phyloP scores from a whole-genome alignment of 2,888 invertebrate species.

The Lymantria monacha region DNA sequence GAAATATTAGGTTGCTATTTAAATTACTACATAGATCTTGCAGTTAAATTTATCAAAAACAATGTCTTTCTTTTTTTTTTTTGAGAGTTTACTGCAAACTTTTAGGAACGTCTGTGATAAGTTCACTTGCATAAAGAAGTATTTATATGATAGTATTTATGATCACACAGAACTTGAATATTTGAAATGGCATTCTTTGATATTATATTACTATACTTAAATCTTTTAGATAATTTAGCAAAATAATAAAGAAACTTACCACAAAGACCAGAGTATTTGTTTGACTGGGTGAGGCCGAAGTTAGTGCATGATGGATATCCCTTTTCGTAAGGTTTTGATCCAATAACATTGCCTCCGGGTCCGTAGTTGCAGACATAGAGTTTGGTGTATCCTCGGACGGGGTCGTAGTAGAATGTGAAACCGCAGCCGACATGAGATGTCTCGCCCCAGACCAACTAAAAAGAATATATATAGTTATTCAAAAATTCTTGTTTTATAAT shows the following conservation, averaged over 20 bases:
- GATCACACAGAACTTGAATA: too few species aligned
- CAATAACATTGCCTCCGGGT: conserved; percentile 90
- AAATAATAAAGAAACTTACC: conserved; percentile 77
- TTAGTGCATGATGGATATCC: conserved; percentile 88
- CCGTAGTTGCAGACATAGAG: conserved; percentile 94
- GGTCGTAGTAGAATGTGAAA: conserved; percentile 90
- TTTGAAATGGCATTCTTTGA: too few species aligned
- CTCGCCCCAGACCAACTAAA: conserved; percentile 93
- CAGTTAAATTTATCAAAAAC: neutral
- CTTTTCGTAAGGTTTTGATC: conserved; percentile 88
- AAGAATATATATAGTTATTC: neutral
- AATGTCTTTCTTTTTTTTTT: too few species aligned
- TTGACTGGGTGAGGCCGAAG: conserved; percentile 87
- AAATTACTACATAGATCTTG: neutral
- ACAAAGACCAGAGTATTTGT: conserved; percentile 89
- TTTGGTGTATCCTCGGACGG: conserved; percentile 87
- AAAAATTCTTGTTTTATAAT: conserved; percentile 11
- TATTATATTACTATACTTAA: too few species aligned
- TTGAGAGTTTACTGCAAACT: too few species aligned
- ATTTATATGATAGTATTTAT: too few species aligned
- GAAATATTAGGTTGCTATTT: neutral
- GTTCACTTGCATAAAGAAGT: too few species aligned
- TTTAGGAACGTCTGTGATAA: too few species aligned
- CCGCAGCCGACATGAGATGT: conserved; percentile 94
- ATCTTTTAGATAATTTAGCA: neutral